Evolutionary conservation across 2,113 vertebrate genomes (phyloP), one percentile per base, ranked within the genome.

Genomic region (Donacobius atricapilla): DNA sequence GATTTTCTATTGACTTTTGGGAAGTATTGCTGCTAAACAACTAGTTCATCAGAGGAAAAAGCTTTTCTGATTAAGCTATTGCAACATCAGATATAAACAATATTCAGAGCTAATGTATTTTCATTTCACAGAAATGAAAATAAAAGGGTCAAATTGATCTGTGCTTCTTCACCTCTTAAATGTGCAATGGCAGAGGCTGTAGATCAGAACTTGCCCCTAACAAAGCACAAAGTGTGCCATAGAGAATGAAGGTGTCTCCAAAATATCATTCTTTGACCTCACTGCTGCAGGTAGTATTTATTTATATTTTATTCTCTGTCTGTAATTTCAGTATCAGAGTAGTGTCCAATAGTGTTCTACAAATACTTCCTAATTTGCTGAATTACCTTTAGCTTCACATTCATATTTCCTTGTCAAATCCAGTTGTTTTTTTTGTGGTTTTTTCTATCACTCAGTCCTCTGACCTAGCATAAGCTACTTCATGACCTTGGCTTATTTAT

Each of bases 31-130:
- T 90, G 87, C 71, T 85, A 85, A 85, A 80, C 66, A 87, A 72
- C 57, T 65, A 83, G 70, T 80, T 91, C 70, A 95, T 91, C 91
- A 93, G 71, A 80, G 73, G 58, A 73, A 95, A 94, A 83, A 83
- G 54, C 70, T 91, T 96, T 94, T 85, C 70, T 96, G 89, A 91
- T 91, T 91, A 96, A 95, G 78, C 42, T 73, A 24, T 83, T 95
- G 82, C 66, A 72, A 15, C 40, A 75, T 20, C 1, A 5, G 73
- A 58, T 93, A 91, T 88, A 91, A 93, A 79, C 54, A 80, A 18
- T 92, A 95, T 97, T 78, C 44, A 78, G 58, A 83, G 33, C 27
- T 90, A 79, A 86, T 21, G 17, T 25, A 85, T 87, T 90, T 94
- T 90, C 68, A 77, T 73, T 72, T 91, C 40, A 33, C 17, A 75